Evolutionary conservation across 2,797 vertebrate genomes (phyloP).

Genomic region (Rhinogobio ventralis): DNA sequence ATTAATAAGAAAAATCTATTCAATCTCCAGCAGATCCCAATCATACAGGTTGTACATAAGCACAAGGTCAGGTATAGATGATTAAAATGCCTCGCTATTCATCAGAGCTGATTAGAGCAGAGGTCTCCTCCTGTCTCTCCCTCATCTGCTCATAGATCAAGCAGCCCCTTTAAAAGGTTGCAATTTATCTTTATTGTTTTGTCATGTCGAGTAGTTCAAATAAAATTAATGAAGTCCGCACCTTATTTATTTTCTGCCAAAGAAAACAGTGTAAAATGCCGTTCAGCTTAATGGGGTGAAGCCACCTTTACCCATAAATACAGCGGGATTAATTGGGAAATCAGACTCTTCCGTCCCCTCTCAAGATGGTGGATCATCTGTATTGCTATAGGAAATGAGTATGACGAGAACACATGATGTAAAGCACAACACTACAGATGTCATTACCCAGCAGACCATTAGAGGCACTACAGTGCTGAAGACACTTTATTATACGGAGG

Average conservation of each 20-base stretch:
- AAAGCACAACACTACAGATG: not conserved
- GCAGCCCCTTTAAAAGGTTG: conserved; percentile 73
- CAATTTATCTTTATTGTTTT: conserved; percentile 79
- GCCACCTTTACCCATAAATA: conserved; percentile 66
- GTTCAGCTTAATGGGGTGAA: conserved; percentile 78
- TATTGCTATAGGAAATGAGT: conserved; percentile 26
- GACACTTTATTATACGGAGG: not conserved
- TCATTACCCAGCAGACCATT: conserved; percentile 43
- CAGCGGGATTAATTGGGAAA: conserved; percentile 47
- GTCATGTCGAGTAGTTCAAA: conserved; percentile 73
- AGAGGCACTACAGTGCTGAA: conserved; percentile 12
- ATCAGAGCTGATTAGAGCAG: conserved; percentile 63
- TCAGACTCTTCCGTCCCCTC: conserved; percentile 39
- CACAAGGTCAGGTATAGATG: conserved; percentile 45
- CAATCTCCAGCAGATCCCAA: not conserved
- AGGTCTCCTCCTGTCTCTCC: conserved; percentile 61
- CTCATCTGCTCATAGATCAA: conserved; percentile 72
- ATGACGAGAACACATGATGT: not conserved
- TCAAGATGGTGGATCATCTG: conserved; percentile 57
- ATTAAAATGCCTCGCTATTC: conserved; percentile 50
- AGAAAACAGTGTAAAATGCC: conserved; percentile 53
- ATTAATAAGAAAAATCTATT: not conserved
- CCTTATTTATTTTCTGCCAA: conserved; percentile 61
- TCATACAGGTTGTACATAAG: not conserved
- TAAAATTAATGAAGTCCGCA: conserved; percentile 67